Evolutionary conservation across 1,140 invertebrate genomes (phyloP).

Genomic region (Dreissena polymorpha): DNA sequence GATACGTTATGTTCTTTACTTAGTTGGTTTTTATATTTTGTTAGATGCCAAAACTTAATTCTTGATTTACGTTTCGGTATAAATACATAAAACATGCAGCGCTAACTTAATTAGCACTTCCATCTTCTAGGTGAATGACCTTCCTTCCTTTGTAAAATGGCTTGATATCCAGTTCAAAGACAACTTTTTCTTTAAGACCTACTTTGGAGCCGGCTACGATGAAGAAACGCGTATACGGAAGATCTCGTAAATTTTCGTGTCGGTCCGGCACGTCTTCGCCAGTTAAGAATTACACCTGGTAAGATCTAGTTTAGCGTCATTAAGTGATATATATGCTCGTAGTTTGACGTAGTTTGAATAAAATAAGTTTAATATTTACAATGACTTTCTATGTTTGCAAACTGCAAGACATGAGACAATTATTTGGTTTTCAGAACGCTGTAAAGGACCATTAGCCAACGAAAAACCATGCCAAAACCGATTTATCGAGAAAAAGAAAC

Average conservation of each 20-base stretch:
- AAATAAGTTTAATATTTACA: neutral
- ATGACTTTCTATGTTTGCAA: neutral
- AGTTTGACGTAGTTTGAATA: no score
- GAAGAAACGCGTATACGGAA: constrained; percentile 22
- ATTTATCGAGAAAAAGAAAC: constrained; percentile 29
- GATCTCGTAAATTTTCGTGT: constrained; percentile 58
- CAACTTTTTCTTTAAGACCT: constrained; percentile 46
- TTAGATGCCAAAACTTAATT: no score
- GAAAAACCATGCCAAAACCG: constrained; percentile 6
- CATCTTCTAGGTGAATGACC: constrained; percentile 28
- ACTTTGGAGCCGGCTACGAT: constrained; percentile 51
- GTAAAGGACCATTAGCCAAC: constrained; percentile 8
- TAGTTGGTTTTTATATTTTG: no score
- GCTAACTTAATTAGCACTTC: no score
- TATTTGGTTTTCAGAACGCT: constrained; percentile 25
- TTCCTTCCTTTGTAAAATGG: constrained; percentile 45
- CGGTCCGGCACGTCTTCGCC: constrained; percentile 62
- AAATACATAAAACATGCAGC: no score
- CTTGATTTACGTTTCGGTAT: no score
- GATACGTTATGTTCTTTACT: no score
- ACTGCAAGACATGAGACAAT: neutral
- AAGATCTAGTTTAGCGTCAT: neutral
- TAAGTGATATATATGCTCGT: no score
- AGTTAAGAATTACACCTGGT: constrained; percentile 51
- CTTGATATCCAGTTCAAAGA: constrained; percentile 52